Evolutionary conservation across 2,888 invertebrate genomes (phyloP).

Genomic region (Eilema sororculum): DNA sequence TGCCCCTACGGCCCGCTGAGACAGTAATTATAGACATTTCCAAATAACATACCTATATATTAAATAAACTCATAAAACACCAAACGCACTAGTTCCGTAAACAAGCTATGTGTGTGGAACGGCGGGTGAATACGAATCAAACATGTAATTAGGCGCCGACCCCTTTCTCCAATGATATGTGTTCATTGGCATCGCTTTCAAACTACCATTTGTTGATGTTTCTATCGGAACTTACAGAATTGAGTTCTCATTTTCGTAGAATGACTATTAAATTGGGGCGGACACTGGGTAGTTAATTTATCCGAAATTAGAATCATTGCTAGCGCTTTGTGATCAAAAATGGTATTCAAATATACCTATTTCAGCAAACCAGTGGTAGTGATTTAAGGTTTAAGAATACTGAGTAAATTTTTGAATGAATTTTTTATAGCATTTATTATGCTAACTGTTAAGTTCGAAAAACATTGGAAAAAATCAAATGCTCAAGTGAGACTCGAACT

Average conservation of each 20-base stretch:
- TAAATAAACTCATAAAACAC: slow-evolving; percentile 2
- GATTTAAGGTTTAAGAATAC: too few species aligned
- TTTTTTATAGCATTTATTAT: too few species aligned
- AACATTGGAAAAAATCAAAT: too few species aligned
- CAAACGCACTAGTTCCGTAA: not conserved
- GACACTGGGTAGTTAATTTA: not conserved
- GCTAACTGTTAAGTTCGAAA: too few species aligned
- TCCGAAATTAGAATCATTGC: not conserved
- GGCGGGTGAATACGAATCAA: slow-evolving; percentile 45
- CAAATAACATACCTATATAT: not conserved
- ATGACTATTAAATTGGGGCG: not conserved
- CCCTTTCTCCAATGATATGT: slow-evolving; percentile 52
- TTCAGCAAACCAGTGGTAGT: not conserved
- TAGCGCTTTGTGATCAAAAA: not conserved
- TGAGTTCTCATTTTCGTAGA: slow-evolving; percentile 11
- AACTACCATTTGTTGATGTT: slow-evolving; percentile 23
- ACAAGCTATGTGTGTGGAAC: slow-evolving; percentile 1
- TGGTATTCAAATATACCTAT: too few species aligned
- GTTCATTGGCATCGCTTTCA: slow-evolving; percentile 33
- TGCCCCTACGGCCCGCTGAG: not conserved
- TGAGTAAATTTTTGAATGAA: too few species aligned
- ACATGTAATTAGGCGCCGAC: slow-evolving; percentile 59
- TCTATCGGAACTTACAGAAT: slow-evolving; percentile 14
- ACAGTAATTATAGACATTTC: not conserved
- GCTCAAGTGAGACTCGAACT: too few species aligned